Percentiles rank a stretch among this genome's conserved stretches.
Evolutionary conservation across 2,797 vertebrate species (phyloP).

Genomic region (Artibeus lituratus): DNA sequence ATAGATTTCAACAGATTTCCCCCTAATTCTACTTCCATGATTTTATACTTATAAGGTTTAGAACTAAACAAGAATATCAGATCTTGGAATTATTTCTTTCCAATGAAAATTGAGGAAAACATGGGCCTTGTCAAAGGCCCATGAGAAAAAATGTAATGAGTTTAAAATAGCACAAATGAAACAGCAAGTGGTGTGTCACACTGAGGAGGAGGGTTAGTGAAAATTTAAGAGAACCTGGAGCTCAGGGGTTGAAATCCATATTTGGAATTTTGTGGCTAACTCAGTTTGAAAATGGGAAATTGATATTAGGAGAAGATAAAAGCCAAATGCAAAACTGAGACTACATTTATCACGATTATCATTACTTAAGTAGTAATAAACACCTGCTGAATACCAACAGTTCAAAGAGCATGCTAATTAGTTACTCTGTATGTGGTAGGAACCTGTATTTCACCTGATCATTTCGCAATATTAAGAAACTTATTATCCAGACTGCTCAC

Average conservation of each 20-base stretch:
- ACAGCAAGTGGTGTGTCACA: background rate
- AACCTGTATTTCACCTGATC: conserved; percentile 49
- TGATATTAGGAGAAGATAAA: background rate
- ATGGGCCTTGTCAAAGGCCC: conserved; percentile 38
- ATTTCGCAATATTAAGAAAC: conserved; percentile 58
- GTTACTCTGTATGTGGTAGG: background rate
- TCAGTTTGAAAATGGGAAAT: background rate
- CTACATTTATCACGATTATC: background rate
- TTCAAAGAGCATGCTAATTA: background rate
- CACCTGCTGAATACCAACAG: background rate
- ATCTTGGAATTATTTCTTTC: conserved; percentile 65
- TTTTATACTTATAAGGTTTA: conserved; percentile 58
- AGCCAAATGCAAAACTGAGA: conserved; percentile 28
- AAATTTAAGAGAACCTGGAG: background rate
- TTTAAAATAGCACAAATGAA: conserved; percentile 47
- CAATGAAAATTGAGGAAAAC: conserved; percentile 52
- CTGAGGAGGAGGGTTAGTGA: background rate
- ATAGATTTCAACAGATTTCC: conserved; percentile 60
- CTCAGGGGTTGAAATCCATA: conserved; percentile 10
- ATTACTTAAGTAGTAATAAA: background rate
- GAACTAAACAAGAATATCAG: conserved; percentile 65
- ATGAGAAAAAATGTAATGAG: conserved; percentile 44
- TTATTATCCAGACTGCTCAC: conserved; percentile 56
- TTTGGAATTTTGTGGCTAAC: background rate
- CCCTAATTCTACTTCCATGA: conserved; percentile 40